These are phyloP conservation scores for Diaprepes abbreviatus DNA, from an alignment of 2,888 invertebrate genomes.

Conservation along the genomic window DNA sequence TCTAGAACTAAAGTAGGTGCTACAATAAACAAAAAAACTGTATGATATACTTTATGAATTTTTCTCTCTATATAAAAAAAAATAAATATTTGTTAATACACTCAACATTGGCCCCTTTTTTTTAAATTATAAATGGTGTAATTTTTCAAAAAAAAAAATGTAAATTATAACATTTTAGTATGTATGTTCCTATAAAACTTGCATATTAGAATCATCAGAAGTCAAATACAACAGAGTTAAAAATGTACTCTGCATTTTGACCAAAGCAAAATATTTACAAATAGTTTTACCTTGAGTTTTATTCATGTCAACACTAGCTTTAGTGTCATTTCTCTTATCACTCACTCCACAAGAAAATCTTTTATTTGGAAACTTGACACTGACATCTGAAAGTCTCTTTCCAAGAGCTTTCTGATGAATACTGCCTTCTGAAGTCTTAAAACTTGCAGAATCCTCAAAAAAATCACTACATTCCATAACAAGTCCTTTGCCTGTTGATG, in stretches of 20 bases:
- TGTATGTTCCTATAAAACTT: too few relatives aligned
- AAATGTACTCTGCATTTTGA: too few relatives aligned
- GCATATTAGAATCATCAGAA: too few relatives aligned
- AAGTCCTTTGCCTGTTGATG: constrained; percentile 37
- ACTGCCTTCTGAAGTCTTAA: constrained; percentile 58
- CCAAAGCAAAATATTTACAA: too few relatives aligned
- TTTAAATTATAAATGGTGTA: too few relatives aligned
- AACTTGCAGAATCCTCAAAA: constrained; percentile 59
- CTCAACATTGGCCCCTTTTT: too few relatives aligned
- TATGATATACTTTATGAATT: not conserved
- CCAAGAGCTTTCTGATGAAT: constrained; percentile 54
- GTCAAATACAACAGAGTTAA: too few relatives aligned
- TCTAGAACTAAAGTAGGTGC: not conserved
- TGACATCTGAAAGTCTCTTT: constrained; percentile 60
- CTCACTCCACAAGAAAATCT: constrained; percentile 52
- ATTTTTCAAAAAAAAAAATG: too few relatives aligned
- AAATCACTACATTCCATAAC: constrained; percentile 52
- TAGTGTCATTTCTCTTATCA: constrained; percentile 32
- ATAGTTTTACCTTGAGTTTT: constrained; percentile 41
- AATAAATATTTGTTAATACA: too few relatives aligned
- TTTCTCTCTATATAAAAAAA: too few relatives aligned
- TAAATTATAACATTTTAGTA: too few relatives aligned
- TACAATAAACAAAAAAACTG: not conserved
- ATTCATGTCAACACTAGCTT: constrained; percentile 42
- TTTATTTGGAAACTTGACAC: constrained; percentile 52